A percentile compares a stretch with the other conserved stretches of the same genome.
These are phyloP conservation scores for Leptopilina syphax DNA, from an alignment of 2,888 invertebrate species.

Conservation along the genomic window DNA sequence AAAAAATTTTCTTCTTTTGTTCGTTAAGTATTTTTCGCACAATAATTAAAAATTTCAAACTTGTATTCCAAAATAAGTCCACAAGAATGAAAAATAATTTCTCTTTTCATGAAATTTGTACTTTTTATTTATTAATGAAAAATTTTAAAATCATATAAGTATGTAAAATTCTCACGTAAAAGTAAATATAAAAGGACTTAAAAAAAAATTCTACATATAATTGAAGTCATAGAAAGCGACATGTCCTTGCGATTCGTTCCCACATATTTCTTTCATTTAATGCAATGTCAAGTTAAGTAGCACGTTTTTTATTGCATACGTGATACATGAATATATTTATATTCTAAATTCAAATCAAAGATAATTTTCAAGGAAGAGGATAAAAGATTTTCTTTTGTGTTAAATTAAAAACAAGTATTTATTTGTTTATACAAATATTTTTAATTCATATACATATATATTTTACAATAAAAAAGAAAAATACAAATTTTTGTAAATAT, in stretches of 20 bases:
- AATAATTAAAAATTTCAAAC: no score
- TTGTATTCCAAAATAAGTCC: no score
- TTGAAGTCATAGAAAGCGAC: constrained; percentile 13
- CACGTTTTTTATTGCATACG: constrained; percentile 23
- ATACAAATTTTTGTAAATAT: constrained; percentile 5
- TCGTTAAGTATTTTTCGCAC: no score
- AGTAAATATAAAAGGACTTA: no score
- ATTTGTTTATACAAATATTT: not conserved
- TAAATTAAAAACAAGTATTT: not conserved
- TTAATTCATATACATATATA: constrained; percentile 4
- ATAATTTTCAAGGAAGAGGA: constrained; percentile 1
- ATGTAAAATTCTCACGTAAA: no score
- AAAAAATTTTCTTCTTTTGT: no score
- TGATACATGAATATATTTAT: constrained; percentile 13
- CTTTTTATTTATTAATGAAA: no score
- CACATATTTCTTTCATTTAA: constrained; percentile 20
- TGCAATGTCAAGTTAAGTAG: constrained; percentile 37
- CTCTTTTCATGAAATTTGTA: no score
- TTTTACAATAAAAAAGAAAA: constrained; percentile 13
- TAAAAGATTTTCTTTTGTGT: no score
- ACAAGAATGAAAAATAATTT: no score
- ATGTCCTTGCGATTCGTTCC: constrained; percentile 31
- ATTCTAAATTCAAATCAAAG: not conserved
- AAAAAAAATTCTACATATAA: not conserved
- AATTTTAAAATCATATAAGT: no score